Base-by-base conservation (phyloP, 2,797 vertebrate species). In the Trematomus bernacchii region DNA sequence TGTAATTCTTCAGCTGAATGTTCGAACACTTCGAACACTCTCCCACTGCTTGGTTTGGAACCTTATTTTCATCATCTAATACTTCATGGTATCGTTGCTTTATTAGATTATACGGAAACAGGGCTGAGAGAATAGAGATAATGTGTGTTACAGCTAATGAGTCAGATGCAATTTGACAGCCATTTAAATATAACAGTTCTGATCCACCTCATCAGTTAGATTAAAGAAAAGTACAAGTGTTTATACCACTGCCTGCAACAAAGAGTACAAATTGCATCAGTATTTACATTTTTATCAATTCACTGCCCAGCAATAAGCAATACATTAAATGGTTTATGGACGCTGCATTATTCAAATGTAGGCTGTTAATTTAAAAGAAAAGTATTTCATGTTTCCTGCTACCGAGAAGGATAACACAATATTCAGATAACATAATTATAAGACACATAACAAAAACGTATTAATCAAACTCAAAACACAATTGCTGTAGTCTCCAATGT, bases 51-150 rank as follows among this genome's bases (percentile, higher is more conserved):
- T 14, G 54, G 21, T 77, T 80, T 18, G 23, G 52, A 66, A 84
- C 63, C 61, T 67, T 54, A 52, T 76, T 81, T 83, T 72, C 66
- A 84, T 84, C 68, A 73, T 79, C 62, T 81, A 65, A 89, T 84
- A 71, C 77, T 82, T 84, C 65, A 76, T 57, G 71, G 66, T 51
- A 42, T 76, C 42, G 71, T 53, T 77, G 57, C 57, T 75, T 73
- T 59, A 85, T 82, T 83, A 66, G 64, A 84, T 82, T 80, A 82
- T 74, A 70, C 60, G 60, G 70, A 16, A 84, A 71, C 71, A 70
- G 95, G 94, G 46, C 52, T 83, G 84, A 85, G 63, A 82, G 71
- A 65, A 73, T 67, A 65, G 40, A 77, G 60, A 78, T 72, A 73
- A 84, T 77, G 69, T 15, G 57, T 57, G 66, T 57, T 76, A 77